Conservation (phyloP, 2,888 invertebrate species). For the Xestia xanthographa region DNA sequence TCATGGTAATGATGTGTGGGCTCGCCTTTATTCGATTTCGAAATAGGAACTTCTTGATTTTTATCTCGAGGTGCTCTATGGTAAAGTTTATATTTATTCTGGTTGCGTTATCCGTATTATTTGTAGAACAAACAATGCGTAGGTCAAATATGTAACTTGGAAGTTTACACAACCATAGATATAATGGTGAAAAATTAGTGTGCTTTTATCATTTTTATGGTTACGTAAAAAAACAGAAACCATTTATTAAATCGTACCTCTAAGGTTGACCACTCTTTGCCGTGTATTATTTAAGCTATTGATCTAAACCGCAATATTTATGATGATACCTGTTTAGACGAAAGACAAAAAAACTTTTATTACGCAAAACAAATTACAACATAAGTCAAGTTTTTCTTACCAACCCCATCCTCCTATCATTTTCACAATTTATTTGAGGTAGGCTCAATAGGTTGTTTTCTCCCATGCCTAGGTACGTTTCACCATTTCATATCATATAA, state of each 20-base stretch:
- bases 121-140: conserved; percentile 44
- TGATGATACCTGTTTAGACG: neutral
- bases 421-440: neutral
- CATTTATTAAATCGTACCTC: neutral
- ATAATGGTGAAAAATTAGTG: conserved; percentile 30
- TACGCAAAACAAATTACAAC: too few species aligned
- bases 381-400: neutral
- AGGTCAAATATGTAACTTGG: conserved; percentile 26
- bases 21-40: conserved; percentile 43
- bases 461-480: neutral
- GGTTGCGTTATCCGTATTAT: conserved; percentile 37
- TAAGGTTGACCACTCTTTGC: neutral
- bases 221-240: conserved; percentile 23
- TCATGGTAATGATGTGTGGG: conserved; percentile 62
- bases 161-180: conserved; percentile 53
- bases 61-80: conserved; percentile 55
- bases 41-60: conserved; percentile 43
- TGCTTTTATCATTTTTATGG: conserved; percentile 37
- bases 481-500: neutral
- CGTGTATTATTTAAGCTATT: neutral
- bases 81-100: conserved; percentile 39
- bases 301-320: neutral
- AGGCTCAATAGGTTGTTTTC: neutral
- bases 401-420: neutral
- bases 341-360: neutral